Evolutionary conservation across 2,113 vertebrate species (phyloP).

Genomic region (Tringa solitaria): DNA sequence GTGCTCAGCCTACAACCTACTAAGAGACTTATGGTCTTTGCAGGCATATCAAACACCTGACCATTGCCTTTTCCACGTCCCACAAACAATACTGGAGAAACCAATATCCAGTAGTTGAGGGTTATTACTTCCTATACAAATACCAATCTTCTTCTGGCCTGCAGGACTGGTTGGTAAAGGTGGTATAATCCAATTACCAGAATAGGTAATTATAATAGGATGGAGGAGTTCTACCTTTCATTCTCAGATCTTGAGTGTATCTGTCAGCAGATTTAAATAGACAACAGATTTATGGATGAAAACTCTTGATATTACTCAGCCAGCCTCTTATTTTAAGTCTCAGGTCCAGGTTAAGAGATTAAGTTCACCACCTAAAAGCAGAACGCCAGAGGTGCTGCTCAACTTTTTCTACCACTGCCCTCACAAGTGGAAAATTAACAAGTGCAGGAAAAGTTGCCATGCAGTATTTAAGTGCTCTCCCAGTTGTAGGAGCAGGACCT

Average conservation of each 20-base stretch:
- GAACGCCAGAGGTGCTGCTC: neutral
- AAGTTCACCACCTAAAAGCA: neutral
- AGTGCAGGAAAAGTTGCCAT: neutral
- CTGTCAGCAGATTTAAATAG: fast-evolving
- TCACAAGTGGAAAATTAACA: neutral
- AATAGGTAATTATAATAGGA: neutral
- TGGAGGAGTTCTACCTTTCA: neutral
- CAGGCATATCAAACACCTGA: neutral
- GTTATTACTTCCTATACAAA: neutral
- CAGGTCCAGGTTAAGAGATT: neutral
- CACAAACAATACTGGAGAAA: neutral
- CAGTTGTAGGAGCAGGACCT: neutral
- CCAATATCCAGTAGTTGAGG: neutral
- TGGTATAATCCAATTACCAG: neutral
- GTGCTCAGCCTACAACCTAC: neutral
- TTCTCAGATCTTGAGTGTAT: neutral
- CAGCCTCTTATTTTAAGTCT: neutral
- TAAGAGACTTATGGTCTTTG: neutral
- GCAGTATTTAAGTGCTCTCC: neutral
- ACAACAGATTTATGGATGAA: neutral
- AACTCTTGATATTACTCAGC: neutral
- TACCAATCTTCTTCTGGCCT: neutral
- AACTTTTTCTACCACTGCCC: neutral
- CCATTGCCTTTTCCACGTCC: neutral
- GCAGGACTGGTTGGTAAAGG: neutral